A percentile compares a stretch with the other conserved stretches of the same genome.
These are phyloP conservation scores for Rhinoptilus africanus DNA, from an alignment of 2,113 vertebrate species.

Conservation along the genomic window DNA sequence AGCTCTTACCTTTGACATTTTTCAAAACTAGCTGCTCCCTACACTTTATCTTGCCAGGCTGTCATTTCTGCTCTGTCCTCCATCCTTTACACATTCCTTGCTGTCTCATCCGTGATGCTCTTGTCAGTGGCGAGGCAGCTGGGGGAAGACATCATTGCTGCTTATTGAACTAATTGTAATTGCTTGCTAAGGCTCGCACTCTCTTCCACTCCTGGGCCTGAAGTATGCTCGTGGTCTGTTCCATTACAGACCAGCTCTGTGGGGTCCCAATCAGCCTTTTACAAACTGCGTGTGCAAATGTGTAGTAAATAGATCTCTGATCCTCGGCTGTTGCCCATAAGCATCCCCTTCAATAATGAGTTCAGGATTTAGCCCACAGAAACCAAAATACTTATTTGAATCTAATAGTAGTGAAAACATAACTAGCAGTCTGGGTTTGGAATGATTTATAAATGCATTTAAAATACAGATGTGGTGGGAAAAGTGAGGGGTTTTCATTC, in stretches of 20 bases:
- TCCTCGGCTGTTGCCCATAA: background rate
- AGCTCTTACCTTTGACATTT: background rate
- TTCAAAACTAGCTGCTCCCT: background rate
- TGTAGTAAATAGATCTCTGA: background rate
- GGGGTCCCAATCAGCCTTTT: background rate
- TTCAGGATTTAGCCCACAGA: background rate
- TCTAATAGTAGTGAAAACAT: background rate
- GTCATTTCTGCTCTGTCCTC: background rate
- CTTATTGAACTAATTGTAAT: background rate
- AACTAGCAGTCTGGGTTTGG: slow-evolving; percentile 11
- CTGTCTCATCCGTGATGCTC: background rate
- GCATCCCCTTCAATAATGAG: background rate
- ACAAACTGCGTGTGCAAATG: background rate
- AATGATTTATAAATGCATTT: background rate
- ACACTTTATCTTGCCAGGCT: background rate
- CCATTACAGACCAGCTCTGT: background rate
- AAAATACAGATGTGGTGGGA: background rate
- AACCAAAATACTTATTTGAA: background rate
- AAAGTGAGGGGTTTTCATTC: background rate
- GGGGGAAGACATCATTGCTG: background rate
- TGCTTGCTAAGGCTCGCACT: background rate
- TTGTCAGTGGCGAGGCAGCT: background rate
- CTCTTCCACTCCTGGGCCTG: background rate
- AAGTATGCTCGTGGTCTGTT: background rate
- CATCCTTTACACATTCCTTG: background rate